Base-by-base conservation (phyloP, 2,797 vertebrate species). In the Typhlichthys subterraneus region DNA sequence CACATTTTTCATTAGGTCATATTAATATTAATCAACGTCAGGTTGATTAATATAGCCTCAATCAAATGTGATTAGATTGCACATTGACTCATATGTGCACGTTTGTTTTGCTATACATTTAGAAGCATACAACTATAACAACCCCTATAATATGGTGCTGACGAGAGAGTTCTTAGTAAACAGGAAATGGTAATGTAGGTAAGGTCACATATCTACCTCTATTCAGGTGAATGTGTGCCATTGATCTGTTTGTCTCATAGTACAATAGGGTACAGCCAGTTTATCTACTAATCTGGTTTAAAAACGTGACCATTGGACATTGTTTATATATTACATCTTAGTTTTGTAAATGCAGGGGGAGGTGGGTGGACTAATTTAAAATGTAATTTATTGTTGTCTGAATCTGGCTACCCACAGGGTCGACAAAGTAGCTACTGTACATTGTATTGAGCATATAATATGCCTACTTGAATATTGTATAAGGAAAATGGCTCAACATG, bases 181-280 rank as follows among this genome's bases (percentile, higher is more conserved):
- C 79, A 84, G 62, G 45, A 59, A 31, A 67, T 71, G 46, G 48
- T 63, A 23, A 23, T 60, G 46, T 53, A 77, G 79, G 87, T 82
- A 90, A 90, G 67, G 52, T 69, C 85, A 90, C 50, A 63, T 69
- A 65, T 15, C 49, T 57, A 53, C 58, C 42, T 54, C 1, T 1
- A 48, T 29, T 9, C 55, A 57, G 31, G 65, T 72, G 56, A 78
- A 52, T 55, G 53, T 70, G 42, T 65, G 38, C 19, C 14, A 53
- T n/a, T 71, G 54, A 69, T 73, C 63, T 53, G 9, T 42, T 29
- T 45, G 17, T 11, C 47, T 50, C 45, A 33, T 55, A 15, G 58
- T 67, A 73, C 38, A 42, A 42, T 42, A 42, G 7, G 65, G 69
- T 78, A 72, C 23, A 29, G 3, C 23, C 23, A 29, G 23, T 29